Evolutionary conservation across 1,140 invertebrate genomes (phyloP), one percentile per base, ranked within the genome.

Genomic region (Drosophila carrolli): DNA sequence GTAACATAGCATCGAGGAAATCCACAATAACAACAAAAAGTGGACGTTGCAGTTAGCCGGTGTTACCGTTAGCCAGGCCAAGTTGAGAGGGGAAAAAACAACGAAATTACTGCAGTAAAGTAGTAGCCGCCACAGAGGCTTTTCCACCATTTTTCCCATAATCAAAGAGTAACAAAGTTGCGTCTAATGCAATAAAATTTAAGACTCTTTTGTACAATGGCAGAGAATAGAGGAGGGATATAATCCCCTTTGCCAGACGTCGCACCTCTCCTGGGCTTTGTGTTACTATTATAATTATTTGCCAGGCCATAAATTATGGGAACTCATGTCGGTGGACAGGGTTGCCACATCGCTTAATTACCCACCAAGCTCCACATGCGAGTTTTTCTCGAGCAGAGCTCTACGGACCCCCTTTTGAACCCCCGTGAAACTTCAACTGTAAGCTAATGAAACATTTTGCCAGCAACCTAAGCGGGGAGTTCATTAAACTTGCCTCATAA

Each of bases 221-320:
- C 19, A n/a, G 27, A 55, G 38, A 65, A 27, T 44, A 37, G 47
- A 19, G 27, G 8, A 8, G 38, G 35, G 35, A 27, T 23, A 44
- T 43, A 29, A 19, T 55, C 57, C 14, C 54, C 58, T 6, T 19
- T 23, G 10, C 53, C 37, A 37, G 32, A 9, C 35, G n/a, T 14
- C 23, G 23, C 23, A 1, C 44, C 37, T 56, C 14, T n/a, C n/a
- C 37, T 79, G 37, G 61, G 76, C 84, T 77, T 88, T 88, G 83
- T 88, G 84, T 74, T 88, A 84, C 83, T 57, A 83, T 88, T 88
- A 88, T 89, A 83, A 88, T 88, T 88, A 88, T 89, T 86, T 75
- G 80, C 78, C 61, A 58, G 70, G 63, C 63, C 80, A 88, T 88
- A 88, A 83, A 89, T 80, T 88, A 89, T 88, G 83, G 79, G 79